Evolutionary conservation across 1,140 invertebrate genomes (phyloP), one percentile per base, ranked within the genome.

Genomic region (Drosophila arizonae): DNA sequence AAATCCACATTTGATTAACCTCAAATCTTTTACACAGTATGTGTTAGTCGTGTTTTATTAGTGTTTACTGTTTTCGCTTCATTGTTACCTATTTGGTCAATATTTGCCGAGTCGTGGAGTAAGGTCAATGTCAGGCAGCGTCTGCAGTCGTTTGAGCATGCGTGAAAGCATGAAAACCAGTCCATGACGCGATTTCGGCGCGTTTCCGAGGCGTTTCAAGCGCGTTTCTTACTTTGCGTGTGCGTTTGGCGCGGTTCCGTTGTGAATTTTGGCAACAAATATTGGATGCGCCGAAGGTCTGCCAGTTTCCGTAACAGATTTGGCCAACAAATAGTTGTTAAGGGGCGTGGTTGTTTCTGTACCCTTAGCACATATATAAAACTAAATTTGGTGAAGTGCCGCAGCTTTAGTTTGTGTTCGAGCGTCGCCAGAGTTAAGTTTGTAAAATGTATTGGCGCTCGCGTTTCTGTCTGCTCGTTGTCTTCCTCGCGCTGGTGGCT

Each of bases 91-190:
- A 51, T 58, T 46, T 52, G n/a, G 15, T 9, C 24, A 61, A 62
- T 56, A 73, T 87, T 84, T 79, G 85, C 76, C 69, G 48, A 86
- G 71, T 56, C 46, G 58, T 70, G 55, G 72, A 62, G 64, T 76
- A 85, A 85, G 81, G 81, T 85, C 81, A 85, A 85, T 85, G 81
- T 80, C 81, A 72, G 61, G 11, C 52, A 50, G 56, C 70, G 56
- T 60, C 52, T 26, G 48, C 63, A 36, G 63, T 39, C 10, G 13
- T 21, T 48, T 51, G 17, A 45, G 57, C 36, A 48, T 50, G 58
- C 54, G 66, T 69, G 60, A 57, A 60, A 58, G 48, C 61, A 41
- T 54, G 50, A 24, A 64, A 67, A 64, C 61, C 33, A 64, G 48
- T 64, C 36, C 15, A 17, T 52, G 61, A 54, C 61, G 61, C 60